Conservation (phyloP, 2,797 vertebrate genomes). For the Dromococcyx pavoninus region DNA sequence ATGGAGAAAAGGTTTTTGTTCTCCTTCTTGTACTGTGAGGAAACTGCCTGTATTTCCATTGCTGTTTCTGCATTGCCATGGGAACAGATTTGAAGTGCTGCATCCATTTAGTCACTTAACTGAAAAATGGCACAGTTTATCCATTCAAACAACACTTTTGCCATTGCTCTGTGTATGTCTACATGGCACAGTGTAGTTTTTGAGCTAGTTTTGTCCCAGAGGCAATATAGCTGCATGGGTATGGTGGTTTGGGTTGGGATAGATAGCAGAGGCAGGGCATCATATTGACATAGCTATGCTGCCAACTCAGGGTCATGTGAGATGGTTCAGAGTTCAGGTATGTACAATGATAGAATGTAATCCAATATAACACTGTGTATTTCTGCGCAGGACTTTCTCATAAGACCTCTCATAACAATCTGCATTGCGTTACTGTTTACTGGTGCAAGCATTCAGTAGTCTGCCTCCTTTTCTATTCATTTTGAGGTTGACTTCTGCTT, state of each 20-base stretch:
- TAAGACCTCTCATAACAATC: not conserved
- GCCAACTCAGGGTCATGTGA: not conserved
- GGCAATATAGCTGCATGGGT: not conserved
- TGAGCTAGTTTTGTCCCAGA: not conserved
- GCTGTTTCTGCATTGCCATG: constrained; percentile 60
- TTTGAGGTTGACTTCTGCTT: not conserved
- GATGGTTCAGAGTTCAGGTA: not conserved
- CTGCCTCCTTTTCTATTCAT: not conserved
- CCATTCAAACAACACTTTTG: constrained; percentile 16
- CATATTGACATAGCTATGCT: accelerated
- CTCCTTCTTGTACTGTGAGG: constrained; percentile 39
- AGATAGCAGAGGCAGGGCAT: not conserved
- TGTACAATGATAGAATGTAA: not conserved
- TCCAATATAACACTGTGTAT: not conserved
- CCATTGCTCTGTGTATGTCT: not conserved
- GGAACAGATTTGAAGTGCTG: constrained; percentile 63
- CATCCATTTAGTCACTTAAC: constrained; percentile 59
- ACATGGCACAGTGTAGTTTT: not conserved
- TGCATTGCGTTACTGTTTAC: not conserved
- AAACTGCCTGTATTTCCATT: constrained; percentile 44
- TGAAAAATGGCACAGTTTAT: constrained; percentile 43
- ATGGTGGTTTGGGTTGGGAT: not conserved
- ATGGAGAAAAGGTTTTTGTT: constrained; percentile 65
- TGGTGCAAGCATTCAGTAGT: not conserved
- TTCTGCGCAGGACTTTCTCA: not conserved